Conservation (phyloP, 1,140 invertebrate genomes). For the Cotesia typhae region DNA sequence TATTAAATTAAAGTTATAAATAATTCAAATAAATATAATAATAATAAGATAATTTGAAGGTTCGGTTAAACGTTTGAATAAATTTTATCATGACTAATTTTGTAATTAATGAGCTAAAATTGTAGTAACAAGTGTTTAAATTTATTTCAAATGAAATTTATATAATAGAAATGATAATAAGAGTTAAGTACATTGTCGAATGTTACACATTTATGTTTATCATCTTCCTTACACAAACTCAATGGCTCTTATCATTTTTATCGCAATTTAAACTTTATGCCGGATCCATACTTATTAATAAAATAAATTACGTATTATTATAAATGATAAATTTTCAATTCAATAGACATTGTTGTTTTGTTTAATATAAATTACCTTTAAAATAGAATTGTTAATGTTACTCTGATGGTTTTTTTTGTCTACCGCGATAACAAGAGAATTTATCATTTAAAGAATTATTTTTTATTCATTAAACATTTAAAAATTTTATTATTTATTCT, state of each 20-base stretch:
- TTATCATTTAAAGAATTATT: too few species aligned
- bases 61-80: too few species aligned
- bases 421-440: too few species aligned
- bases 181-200: neutral
- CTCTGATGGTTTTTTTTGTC: too few species aligned
- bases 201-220: constrained; percentile 10
- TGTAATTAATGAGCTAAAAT: neutral
- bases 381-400: too few species aligned
- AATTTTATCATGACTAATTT: too few species aligned
- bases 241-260: constrained; percentile 36
- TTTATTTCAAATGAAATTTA: neutral
- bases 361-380: too few species aligned
- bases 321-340: neutral
- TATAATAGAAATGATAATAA: constrained; percentile 10
- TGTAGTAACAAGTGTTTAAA: neutral
- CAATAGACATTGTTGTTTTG: neutral
- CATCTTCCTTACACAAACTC: constrained; percentile 24
- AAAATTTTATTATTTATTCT: constrained; percentile 2
- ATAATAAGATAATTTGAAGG: too few species aligned
- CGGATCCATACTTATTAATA: constrained; percentile 20
- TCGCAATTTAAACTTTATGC: constrained; percentile 37
- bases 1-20: constrained; percentile 5
- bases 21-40: too few species aligned
- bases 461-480: neutral
- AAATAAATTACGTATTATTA: neutral